Evolutionary conservation across 1,140 invertebrate species (phyloP).

Genomic region (Sinella curviseta): DNA sequence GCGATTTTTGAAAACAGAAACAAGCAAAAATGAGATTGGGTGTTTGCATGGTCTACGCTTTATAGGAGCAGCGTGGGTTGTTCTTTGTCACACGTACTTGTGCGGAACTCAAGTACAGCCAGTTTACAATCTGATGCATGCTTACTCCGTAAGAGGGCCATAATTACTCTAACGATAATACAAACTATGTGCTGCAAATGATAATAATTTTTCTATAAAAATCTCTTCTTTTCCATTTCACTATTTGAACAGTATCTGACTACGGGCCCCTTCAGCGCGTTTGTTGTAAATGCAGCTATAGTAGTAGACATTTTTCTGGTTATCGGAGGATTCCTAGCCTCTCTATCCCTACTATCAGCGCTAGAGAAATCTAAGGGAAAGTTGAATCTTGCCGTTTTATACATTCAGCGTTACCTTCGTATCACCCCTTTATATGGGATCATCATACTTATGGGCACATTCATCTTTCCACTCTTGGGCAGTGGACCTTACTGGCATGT

Average conservation of each 20-base stretch:
- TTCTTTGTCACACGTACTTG: constrained; percentile 31
- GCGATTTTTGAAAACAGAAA: not conserved
- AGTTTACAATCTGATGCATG: not conserved
- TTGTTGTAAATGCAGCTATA: not conserved
- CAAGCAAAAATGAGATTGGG: not conserved
- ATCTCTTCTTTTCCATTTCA: too few relatives aligned
- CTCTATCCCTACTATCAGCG: not conserved
- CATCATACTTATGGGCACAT: not conserved
- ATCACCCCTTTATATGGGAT: not conserved
- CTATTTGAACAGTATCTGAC: too few relatives aligned
- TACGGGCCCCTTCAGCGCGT: not conserved
- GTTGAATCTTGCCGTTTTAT: not conserved
- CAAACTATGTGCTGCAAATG: too few relatives aligned
- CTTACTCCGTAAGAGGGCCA: not conserved
- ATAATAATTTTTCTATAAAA: too few relatives aligned
- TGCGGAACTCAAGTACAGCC: not conserved
- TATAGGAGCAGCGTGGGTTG: constrained; percentile 35
- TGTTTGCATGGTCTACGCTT: constrained; percentile 38
- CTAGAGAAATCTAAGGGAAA: not conserved
- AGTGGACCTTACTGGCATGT: not conserved
- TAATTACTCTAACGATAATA: too few relatives aligned
- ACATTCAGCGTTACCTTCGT: not conserved
- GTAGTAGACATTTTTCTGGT: not conserved
- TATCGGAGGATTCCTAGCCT: not conserved
- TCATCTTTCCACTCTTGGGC: not conserved